Conservation (phyloP, 2,888 invertebrate species). For the Cheilosia vulpina region DNA sequence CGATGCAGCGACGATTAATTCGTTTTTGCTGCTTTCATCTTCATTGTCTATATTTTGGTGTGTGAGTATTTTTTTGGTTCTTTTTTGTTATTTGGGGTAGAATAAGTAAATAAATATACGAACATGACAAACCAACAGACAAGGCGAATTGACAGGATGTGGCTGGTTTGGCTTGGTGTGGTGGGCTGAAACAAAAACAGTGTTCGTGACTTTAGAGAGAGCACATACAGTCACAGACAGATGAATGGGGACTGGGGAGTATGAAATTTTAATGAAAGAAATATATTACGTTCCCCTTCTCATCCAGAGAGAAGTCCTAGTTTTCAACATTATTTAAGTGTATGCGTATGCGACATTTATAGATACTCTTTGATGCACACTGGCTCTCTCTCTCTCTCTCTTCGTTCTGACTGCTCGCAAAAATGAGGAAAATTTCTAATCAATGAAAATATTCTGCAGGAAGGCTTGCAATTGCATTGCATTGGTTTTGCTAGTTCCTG, state of each 20-base stretch:
- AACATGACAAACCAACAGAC: slow-evolving; percentile 25
- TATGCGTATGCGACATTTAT: background rate
- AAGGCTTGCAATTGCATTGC: slow-evolving; percentile 3
- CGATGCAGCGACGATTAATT: slow-evolving; percentile 20
- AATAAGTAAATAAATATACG: slow-evolving; percentile 44
- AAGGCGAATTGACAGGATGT: slow-evolving; percentile 46
- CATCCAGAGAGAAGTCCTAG: slow-evolving; percentile 37
- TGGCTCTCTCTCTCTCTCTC: background rate
- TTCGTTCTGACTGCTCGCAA: background rate
- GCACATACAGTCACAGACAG: slow-evolving; percentile 3
- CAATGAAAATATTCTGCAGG: slow-evolving; percentile 71
- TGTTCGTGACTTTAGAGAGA: slow-evolving; percentile 17
- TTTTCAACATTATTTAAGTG: background rate
- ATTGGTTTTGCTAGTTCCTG: slow-evolving; percentile 7
- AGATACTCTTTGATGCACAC: slow-evolving; percentile 18
- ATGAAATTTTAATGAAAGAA: background rate
- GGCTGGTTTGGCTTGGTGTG: slow-evolving; percentile 6
- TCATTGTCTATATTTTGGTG: slow-evolving; percentile 19
- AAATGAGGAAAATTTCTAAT: slow-evolving; percentile 54
- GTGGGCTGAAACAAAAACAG: slow-evolving; percentile 10
- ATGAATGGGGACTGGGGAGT: no score
- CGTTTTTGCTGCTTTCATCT: slow-evolving; percentile 17
- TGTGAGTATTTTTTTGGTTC: background rate
- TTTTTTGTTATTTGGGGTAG: background rate
- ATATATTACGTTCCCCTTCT: background rate